Evolutionary conservation across 2,888 invertebrate species (phyloP).

Genomic region (Apamea sordens): DNA sequence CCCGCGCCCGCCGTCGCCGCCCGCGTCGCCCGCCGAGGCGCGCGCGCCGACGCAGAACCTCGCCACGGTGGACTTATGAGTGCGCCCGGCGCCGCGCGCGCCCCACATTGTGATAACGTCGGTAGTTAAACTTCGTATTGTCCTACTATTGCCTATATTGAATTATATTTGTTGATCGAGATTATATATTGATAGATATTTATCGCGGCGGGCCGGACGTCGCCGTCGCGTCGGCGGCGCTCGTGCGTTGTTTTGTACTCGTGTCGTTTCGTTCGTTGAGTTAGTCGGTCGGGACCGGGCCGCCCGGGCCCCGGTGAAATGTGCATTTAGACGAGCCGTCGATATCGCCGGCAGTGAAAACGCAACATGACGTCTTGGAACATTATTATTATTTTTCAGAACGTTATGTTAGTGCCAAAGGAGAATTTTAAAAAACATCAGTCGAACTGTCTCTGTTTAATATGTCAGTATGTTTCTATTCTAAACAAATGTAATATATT

Average conservation of each 20-base stretch:
- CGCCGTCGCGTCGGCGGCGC: constrained; percentile 80
- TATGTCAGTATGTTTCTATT: constrained; percentile 32
- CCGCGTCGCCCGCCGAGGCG: constrained; percentile 71
- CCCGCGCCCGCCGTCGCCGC: constrained; percentile 94
- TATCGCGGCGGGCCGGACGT: constrained; percentile 83
- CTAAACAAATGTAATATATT: constrained; percentile 42
- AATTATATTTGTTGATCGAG: constrained; percentile 88
- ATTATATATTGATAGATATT: constrained; percentile 87
- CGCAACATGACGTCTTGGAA: constrained; percentile 71
- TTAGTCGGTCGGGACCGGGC: constrained; percentile 79
- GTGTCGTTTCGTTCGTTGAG: constrained; percentile 74
- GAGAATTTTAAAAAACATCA: constrained; percentile 63
- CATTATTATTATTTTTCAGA: constrained; percentile 71
- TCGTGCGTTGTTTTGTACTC: constrained; percentile 70
- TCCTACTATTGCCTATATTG: constrained; percentile 85
- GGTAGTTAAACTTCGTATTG: constrained; percentile 83
- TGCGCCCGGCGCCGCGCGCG: constrained; percentile 60
- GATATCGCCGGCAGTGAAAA: constrained; percentile 82
- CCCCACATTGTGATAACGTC: constrained; percentile 86
- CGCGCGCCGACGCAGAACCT: constrained; percentile 93
- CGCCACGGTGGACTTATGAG: constrained; percentile 93
- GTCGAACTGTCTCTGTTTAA: constrained; percentile 53
- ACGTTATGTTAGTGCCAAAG: constrained; percentile 78
- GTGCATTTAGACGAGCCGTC: constrained; percentile 71
- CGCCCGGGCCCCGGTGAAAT: constrained; percentile 63